Evolutionary conservation across 2,113 vertebrate species (phyloP).

Genomic region (Eulemur macaco): DNA sequence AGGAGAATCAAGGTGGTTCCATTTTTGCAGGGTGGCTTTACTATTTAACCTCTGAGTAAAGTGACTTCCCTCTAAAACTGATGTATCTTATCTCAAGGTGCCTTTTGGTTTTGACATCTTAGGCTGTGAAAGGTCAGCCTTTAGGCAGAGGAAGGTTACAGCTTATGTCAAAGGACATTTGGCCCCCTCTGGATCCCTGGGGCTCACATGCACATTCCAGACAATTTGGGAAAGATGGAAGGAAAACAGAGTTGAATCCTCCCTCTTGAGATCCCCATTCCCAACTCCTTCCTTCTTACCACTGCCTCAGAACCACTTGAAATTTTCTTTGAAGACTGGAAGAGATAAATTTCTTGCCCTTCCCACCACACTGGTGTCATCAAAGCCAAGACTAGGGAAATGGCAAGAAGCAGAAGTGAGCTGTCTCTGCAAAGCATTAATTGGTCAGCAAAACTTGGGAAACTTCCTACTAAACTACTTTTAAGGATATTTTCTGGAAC

Average conservation of each 20-base stretch:
- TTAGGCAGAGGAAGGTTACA: not conserved
- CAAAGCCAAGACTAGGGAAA: not conserved
- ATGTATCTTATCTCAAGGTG: not conserved
- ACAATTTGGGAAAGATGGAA: not conserved
- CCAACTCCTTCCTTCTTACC: not conserved
- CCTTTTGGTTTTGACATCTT: not conserved
- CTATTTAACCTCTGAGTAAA: constrained; percentile 24
- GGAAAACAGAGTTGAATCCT: not conserved
- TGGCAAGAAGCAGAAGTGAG: not conserved
- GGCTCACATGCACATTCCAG: not conserved
- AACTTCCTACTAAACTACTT: not conserved
- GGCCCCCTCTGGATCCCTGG: not conserved
- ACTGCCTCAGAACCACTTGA: not conserved
- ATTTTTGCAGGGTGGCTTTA: constrained; percentile 6
- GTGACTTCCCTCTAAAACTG: not conserved
- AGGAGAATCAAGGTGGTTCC: not conserved
- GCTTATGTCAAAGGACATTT: not conserved
- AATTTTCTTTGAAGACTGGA: not conserved
- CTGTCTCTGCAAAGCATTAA: not conserved
- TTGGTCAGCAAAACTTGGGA: constrained; percentile 17
- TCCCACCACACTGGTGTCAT: not conserved
- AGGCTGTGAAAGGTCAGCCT: not conserved
- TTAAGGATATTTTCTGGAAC: not conserved
- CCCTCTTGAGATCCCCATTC: not conserved
- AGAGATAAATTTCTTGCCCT: not conserved